Percentiles rank a stretch among this genome's conserved stretches.
Conservation (phyloP, 2,797 vertebrate species). For the Acrossocheilus wenchowensis region DNA sequence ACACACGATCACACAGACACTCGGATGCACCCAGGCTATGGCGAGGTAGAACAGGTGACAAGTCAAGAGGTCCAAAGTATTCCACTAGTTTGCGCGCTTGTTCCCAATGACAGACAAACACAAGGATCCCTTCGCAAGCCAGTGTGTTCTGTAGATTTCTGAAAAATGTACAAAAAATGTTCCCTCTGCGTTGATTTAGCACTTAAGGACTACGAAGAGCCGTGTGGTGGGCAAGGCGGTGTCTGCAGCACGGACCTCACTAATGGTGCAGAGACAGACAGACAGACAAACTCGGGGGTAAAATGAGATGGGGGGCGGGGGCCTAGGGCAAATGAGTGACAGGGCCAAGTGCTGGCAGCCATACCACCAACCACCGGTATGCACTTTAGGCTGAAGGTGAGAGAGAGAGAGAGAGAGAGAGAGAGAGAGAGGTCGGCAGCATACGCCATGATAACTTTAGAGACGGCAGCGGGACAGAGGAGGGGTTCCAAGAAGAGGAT, state of each 20-base stretch:
- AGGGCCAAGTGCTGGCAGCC: conserved; percentile 78
- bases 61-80: conserved; percentile 67
- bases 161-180: conserved; percentile 55
- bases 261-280: conserved; percentile 77
- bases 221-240: conserved; percentile 70
- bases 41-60: conserved; percentile 61
- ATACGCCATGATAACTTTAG: conserved; percentile 72
- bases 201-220: conserved; percentile 68
- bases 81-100: conserved; percentile 72
- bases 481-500: conserved; percentile 53
- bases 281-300: conserved; percentile 80
- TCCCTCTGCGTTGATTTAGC: conserved; percentile 61
- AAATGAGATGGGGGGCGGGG: conserved; percentile 74
- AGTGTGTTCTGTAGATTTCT: conserved; percentile 58
- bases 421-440: conserved; percentile 42
- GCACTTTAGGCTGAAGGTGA: conserved; percentile 65
- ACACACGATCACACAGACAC: conserved; percentile 54
- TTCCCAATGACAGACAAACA: conserved; percentile 62
- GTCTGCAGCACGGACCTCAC: conserved; percentile 74
- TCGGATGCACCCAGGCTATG: conserved; percentile 39
- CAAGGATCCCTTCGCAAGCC: conserved; percentile 66
- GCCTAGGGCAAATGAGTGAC: conserved; percentile 76
- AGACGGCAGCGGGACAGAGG: conserved; percentile 53
- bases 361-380: conserved; percentile 70
- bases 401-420: conserved; percentile 47